Evolutionary conservation across 2,888 invertebrate species (phyloP).

Genomic region (Mamestra brassicae): DNA sequence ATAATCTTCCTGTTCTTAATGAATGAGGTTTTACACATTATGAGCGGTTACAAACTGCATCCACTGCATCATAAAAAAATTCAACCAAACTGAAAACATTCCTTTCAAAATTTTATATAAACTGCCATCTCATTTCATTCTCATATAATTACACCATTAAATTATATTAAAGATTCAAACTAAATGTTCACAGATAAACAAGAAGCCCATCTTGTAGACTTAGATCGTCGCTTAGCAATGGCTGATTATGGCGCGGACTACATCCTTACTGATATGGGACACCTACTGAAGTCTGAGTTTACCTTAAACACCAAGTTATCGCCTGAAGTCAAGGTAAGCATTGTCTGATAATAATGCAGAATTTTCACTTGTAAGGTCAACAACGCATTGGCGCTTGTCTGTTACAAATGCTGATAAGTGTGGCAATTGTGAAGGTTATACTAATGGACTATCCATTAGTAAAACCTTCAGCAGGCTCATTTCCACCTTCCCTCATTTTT

Average conservation of each 20-base stretch:
- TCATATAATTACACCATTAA: not conserved
- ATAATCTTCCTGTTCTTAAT: too few relatives aligned
- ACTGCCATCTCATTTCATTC: too few relatives aligned
- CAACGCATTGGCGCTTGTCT: not conserved
- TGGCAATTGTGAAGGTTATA: not conserved
- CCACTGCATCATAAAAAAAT: too few relatives aligned
- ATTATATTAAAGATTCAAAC: slow-evolving; percentile 26
- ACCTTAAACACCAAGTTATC: slow-evolving; percentile 88
- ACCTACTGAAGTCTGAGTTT: slow-evolving; percentile 84
- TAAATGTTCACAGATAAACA: slow-evolving; percentile 88
- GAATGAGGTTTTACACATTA: too few relatives aligned
- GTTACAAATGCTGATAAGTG: not conserved
- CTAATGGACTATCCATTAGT: not conserved
- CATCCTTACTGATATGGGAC: slow-evolving; percentile 87
- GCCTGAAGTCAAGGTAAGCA: slow-evolving; percentile 84
- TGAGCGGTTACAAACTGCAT: too few relatives aligned
- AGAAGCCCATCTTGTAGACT: slow-evolving; percentile 88
- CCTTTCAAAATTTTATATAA: too few relatives aligned
- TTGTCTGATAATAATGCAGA: not conserved
- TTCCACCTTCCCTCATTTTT: too few relatives aligned
- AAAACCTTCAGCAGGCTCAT: not conserved
- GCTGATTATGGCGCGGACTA: slow-evolving; percentile 94
- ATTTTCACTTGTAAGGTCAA: not conserved
- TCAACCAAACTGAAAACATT: too few relatives aligned
- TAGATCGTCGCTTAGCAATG: slow-evolving; percentile 91